Percentiles rank a stretch among this genome's conserved stretches.
Conservation (phyloP, 2,888 invertebrate species). For the Cistogaster globosa region DNA sequence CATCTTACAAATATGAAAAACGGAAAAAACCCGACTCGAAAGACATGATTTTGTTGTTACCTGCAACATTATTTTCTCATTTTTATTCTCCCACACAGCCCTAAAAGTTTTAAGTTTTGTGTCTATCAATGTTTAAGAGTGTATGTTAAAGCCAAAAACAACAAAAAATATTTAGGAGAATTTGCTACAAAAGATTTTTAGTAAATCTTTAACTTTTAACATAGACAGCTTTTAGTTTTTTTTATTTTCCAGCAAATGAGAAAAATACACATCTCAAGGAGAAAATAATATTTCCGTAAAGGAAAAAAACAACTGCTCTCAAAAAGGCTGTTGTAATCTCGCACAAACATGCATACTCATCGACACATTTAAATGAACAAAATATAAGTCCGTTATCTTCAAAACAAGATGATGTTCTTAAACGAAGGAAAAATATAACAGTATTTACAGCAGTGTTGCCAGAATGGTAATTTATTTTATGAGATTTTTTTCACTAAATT, state of each 20-base stretch:
- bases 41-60: conserved; percentile 54
- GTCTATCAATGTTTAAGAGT: neutral
- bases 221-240: no score
- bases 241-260: neutral
- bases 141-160: neutral
- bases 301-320: conserved; percentile 28
- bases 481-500: no score
- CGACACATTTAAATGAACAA: conserved; percentile 32
- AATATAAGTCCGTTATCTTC: conserved; percentile 53
- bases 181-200: neutral
- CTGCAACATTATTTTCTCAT: conserved; percentile 30
- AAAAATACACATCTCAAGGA: neutral
- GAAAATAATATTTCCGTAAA: conserved; percentile 10
- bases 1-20: conserved; percentile 47
- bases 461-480: neutral
- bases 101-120: conserved; percentile 43
- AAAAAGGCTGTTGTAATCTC: neutral
- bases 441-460: neutral
- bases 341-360: neutral
- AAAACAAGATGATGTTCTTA: conserved; percentile 56
- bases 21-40: neutral
- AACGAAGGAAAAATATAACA: conserved; percentile 16
- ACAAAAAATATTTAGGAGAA: neutral
- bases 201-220: no score
- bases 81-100: conserved; percentile 54